Base-by-base conservation (phyloP, 2,888 invertebrate species). In the Drosophila anomalata region DNA sequence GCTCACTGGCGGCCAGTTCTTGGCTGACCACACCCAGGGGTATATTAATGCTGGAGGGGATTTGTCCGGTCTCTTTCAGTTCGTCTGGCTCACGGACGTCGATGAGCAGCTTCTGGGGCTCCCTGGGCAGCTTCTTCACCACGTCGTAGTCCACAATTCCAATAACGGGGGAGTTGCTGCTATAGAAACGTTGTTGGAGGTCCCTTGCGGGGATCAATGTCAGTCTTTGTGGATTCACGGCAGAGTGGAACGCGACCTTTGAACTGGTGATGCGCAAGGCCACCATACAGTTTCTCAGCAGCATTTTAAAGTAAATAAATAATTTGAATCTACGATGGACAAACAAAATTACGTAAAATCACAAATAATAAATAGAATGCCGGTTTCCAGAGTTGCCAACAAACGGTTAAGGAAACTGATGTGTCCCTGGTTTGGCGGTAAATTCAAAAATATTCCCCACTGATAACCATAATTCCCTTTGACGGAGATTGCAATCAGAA, bases 31-130 rank as follows among this genome's bases (percentile, higher is more conserved):
- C 75, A 3, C 72, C 93, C 95, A 96, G 92, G 78, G 96, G 96
- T 90, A 96, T 95, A 86, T 96, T 95, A 56, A 96, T 93, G 85
- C 95, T 95, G 58, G 94, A 94, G 39, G 96, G 96, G 67, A 96
- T 94, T 83, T 93, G 92, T 3, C 96, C 96, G 76, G 94, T 94
- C 87, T 95, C 94, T 70, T 93, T 90, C 9, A 96, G 90, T 91
- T 96, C 96, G 11, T 93, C 91, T 31, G 95, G 95, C 88, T 96
- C 96, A 75, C 96, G 94, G 0, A 96, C 96, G 92, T 96, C 96
- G 69, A 97, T 93, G 26, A 96, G 93, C 14, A 95, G 83, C 60
- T 94, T 93, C 52, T 91, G 90, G 7, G 91, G 89, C 12, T 92
- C 89, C 57, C 93, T 91, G 48, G 92, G 91, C 58, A 93, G 88